phyloP scores from a whole-genome alignment of 1,140 invertebrate genomes.

The Penaeus vannamei region DNA sequence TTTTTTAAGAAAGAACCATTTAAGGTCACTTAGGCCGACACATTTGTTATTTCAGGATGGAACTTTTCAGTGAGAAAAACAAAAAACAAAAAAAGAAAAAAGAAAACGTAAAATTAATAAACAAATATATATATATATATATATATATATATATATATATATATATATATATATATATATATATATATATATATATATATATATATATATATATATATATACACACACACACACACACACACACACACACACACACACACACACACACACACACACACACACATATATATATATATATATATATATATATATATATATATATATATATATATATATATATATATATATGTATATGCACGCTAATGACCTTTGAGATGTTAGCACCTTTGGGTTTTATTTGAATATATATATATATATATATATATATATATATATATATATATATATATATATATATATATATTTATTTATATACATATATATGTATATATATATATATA shows the following conservation, averaged over 20 bases:
- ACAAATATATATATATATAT: no score
- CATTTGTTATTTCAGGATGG: no score
- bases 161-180: constrained; percentile 12
- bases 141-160: constrained; percentile 21
- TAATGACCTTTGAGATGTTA: no score
- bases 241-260: background rate
- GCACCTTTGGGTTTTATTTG: no score
- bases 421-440: constrained; percentile 20
- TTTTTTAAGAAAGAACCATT: no score
- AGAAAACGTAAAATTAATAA: no score
- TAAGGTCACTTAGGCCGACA: no score
- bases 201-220: constrained; percentile 25
- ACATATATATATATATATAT: background rate
- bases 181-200: constrained; percentile 29
- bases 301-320: constrained; percentile 16
- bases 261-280: background rate
- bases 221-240: background rate
- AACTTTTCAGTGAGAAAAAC: no score
- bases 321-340: background rate
- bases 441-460: background rate
- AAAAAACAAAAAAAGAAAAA: no score
- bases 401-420: background rate
- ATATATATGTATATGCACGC: background rate
- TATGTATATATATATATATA: constrained; percentile 3
- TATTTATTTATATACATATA: background rate